Percentiles rank a stretch among this genome's conserved stretches.
phyloP scores from a whole-genome alignment of 2,888 invertebrate genomes.

The Bruchidius siliquastri region DNA sequence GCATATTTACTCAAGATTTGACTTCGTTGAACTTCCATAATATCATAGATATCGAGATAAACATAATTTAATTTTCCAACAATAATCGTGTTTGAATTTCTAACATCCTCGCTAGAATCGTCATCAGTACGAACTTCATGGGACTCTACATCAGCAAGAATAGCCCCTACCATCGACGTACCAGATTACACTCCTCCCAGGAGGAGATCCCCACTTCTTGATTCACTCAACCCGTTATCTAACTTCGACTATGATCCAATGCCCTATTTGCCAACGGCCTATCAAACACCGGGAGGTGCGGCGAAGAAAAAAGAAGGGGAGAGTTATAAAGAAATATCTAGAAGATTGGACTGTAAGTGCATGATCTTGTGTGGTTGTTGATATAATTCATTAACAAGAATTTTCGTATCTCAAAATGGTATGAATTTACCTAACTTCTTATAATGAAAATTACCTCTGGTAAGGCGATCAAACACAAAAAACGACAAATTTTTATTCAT shows the following conservation, averaged over 20 bases:
- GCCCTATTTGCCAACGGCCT: slow-evolving; percentile 32
- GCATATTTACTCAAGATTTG: no score
- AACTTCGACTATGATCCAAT: slow-evolving; percentile 32
- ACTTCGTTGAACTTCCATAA: no score
- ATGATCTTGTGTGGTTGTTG: neutral
- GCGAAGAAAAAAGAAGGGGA: slow-evolving; percentile 45
- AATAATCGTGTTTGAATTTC: no score
- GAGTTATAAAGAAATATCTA: slow-evolving; percentile 43
- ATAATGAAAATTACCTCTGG: no score
- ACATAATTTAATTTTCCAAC: no score
- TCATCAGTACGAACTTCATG: slow-evolving; percentile 29
- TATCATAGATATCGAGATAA: no score
- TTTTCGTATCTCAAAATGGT: neutral
- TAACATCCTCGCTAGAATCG: neutral
- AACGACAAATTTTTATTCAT: no score
- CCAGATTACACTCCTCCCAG: slow-evolving; percentile 13
- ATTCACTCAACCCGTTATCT: slow-evolving; percentile 23
- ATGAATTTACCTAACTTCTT: neutral
- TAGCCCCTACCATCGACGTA: slow-evolving; percentile 4
- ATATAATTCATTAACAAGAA: neutral
- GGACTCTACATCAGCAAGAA: slow-evolving; percentile 34
- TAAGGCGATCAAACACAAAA: no score
- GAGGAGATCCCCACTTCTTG: slow-evolving; percentile 24
- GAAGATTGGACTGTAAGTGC: slow-evolving; percentile 43
- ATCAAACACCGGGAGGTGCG: slow-evolving; percentile 22